A percentile compares a stretch with the other conserved stretches of the same genome.
Evolutionary conservation across 2,113 vertebrate genomes (phyloP).

Genomic region (Sturnira hondurensis): DNA sequence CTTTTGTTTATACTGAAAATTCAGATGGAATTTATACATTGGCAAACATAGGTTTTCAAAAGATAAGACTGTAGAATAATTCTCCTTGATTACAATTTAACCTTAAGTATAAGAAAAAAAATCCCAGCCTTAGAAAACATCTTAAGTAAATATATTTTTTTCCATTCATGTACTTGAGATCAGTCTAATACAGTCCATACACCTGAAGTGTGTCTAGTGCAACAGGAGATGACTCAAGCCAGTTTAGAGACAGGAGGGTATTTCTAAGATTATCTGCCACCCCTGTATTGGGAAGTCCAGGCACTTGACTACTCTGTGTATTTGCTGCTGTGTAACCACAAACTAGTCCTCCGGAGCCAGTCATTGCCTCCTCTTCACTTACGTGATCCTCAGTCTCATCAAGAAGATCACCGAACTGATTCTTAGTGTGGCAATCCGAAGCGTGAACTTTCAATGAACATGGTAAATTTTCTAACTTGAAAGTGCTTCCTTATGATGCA

Average conservation of each 20-base stretch:
- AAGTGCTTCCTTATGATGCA: slow-evolving; percentile 11
- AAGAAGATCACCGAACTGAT: not conserved
- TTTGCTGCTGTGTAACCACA: not conserved
- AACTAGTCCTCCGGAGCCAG: not conserved
- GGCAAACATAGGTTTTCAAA: slow-evolving; percentile 18
- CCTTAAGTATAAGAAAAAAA: not conserved
- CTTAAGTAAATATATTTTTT: slow-evolving; percentile 13
- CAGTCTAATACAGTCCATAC: not conserved
- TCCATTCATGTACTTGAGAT: not conserved
- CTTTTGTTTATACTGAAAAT: slow-evolving; percentile 34
- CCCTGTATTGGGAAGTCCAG: not conserved
- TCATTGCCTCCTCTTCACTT: not conserved
- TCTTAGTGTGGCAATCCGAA: not conserved
- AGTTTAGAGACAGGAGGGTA: not conserved
- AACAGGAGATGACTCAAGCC: not conserved
- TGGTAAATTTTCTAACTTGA: not conserved
- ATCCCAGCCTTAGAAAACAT: not conserved
- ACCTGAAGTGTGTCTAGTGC: not conserved
- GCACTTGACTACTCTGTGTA: not conserved
- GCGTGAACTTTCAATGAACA: not conserved
- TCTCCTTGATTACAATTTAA: slow-evolving; percentile 11
- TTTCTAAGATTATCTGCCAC: not conserved
- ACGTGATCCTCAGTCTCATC: not conserved
- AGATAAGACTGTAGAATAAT: not conserved
- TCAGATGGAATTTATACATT: not conserved